phyloP scores from a whole-genome alignment of 2,888 invertebrate genomes.

The Elaeidobius kamerunicus region DNA sequence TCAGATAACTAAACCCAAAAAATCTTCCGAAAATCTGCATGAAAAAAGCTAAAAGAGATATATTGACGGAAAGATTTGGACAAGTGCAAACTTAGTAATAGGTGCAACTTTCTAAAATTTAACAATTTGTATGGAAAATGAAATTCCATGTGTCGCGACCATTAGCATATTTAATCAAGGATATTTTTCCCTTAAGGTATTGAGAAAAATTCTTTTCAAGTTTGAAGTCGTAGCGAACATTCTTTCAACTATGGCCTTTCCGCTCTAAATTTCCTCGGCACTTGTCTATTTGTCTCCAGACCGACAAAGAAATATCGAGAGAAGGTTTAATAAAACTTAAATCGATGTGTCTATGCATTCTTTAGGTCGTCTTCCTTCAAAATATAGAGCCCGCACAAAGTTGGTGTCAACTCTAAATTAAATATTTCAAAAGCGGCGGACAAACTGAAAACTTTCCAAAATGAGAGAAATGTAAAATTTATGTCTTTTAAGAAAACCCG shows the following conservation, averaged over 20 bases:
- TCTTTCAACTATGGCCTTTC: slow-evolving; percentile 12
- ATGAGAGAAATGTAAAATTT: slow-evolving; percentile 35
- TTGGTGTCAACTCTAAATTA: slow-evolving; percentile 37
- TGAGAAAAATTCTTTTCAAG: too few relatives aligned
- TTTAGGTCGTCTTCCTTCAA: slow-evolving; percentile 31
- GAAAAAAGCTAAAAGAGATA: too few relatives aligned
- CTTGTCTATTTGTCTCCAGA: slow-evolving; percentile 26
- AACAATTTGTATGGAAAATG: too few relatives aligned
- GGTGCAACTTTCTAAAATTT: too few relatives aligned
- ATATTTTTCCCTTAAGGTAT: too few relatives aligned
- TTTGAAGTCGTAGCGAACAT: slow-evolving; percentile 11
- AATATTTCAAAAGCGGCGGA: slow-evolving; percentile 33
- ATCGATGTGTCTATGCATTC: slow-evolving; percentile 36
- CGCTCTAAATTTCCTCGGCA: slow-evolving; percentile 16
- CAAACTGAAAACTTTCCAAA: slow-evolving; percentile 36
- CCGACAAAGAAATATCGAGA: slow-evolving; percentile 29
- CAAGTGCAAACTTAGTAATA: too few relatives aligned
- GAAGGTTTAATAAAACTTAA: slow-evolving; percentile 31
- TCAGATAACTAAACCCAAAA: too few relatives aligned
- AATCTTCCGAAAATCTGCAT: too few relatives aligned
- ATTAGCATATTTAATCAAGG: too few relatives aligned
- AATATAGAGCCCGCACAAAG: slow-evolving; percentile 33
- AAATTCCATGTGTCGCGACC: too few relatives aligned
- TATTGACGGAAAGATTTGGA: too few relatives aligned
- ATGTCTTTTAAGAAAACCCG: slow-evolving; percentile 31